These are phyloP conservation scores for Cuculus canorus DNA, from an alignment of 2,797 vertebrate species.

Conservation along the genomic window DNA sequence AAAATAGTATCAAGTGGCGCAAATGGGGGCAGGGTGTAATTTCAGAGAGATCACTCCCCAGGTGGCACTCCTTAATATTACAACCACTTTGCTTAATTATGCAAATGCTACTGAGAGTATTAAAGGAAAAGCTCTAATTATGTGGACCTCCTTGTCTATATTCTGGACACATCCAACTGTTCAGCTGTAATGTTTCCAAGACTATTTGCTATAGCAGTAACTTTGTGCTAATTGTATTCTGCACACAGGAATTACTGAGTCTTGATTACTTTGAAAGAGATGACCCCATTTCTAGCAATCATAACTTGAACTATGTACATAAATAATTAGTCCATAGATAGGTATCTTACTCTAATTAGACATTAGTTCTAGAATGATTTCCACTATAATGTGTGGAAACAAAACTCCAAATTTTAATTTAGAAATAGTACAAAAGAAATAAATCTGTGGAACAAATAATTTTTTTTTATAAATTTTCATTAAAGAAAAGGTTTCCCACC, in stretches of 20 bases:
- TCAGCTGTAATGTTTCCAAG: background rate
- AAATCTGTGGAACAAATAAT: background rate
- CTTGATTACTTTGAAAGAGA: background rate
- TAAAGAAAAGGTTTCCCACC: background rate
- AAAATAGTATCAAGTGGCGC: background rate
- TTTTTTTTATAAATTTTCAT: background rate
- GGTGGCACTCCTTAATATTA: conserved; percentile 8
- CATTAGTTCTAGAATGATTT: background rate
- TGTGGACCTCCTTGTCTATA: background rate
- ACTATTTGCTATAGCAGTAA: background rate
- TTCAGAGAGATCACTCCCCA: background rate
- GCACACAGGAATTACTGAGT: background rate
- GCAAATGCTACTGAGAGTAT: background rate
- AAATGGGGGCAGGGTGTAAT: background rate
- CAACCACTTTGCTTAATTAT: conserved; percentile 14
- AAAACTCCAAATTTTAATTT: background rate
- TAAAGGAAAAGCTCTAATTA: background rate
- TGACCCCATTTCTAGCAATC: background rate
- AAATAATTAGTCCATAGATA: background rate
- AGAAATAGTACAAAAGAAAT: background rate
- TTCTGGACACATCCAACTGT: background rate
- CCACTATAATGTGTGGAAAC: background rate
- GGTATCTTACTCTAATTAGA: background rate
- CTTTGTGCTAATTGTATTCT: background rate
- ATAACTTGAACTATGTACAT: background rate